A percentile compares a stretch with the other conserved stretches of the same genome.
Evolutionary conservation across 2,797 vertebrate species (phyloP).

Genomic region (Enoplosus armatus): DNA sequence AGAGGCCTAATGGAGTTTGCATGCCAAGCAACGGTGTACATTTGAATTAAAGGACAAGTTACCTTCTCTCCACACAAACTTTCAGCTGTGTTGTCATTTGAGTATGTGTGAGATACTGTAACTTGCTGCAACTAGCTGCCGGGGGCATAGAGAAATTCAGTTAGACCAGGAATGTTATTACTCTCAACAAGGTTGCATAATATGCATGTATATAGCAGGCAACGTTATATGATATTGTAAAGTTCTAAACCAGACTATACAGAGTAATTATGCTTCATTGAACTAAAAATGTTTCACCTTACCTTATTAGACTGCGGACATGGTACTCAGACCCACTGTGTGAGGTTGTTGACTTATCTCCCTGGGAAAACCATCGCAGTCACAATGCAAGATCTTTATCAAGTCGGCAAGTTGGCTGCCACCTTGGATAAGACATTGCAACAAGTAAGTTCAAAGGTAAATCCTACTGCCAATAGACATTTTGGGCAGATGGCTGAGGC

Average conservation of each 20-base stretch:
- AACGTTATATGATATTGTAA: background rate
- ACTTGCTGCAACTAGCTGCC: too few species aligned
- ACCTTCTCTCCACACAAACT: background rate
- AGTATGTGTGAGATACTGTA: too few species aligned
- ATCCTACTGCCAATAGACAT: background rate
- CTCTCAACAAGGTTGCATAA: too few species aligned
- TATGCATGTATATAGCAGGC: too few species aligned
- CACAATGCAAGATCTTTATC: conserved; percentile 78
- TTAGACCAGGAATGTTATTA: too few species aligned
- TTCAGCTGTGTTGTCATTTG: background rate
- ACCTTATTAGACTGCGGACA: conserved; percentile 75
- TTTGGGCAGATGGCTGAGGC: background rate
- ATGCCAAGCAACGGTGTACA: background rate
- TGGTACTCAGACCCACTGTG: conserved; percentile 78
- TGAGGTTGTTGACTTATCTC: conserved; percentile 88
- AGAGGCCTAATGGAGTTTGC: background rate
- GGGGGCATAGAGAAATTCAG: too few species aligned
- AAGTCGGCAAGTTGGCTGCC: conserved; percentile 85
- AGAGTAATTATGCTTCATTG: background rate
- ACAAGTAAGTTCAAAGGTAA: conserved; percentile 75
- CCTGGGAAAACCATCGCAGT: conserved; percentile 83
- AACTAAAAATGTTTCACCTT: background rate
- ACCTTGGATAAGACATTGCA: conserved; percentile 83
- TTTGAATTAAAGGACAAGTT: background rate
- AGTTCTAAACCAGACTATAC: background rate